Base-by-base conservation (phyloP, 2,113 vertebrate species). In the Callipepla squamata region DNA sequence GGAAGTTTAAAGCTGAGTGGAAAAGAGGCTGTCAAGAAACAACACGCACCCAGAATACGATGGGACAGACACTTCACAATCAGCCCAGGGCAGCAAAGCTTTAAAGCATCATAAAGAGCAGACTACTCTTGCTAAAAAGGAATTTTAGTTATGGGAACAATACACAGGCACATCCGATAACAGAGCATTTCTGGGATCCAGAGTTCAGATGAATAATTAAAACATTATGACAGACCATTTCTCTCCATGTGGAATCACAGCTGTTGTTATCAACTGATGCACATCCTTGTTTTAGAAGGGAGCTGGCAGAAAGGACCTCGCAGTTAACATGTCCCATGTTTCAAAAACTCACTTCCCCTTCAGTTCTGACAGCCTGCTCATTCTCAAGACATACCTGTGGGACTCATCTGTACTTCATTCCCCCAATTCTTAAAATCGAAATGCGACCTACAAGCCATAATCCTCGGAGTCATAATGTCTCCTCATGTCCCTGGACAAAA, bases 31-130 rank as follows among this genome's bases (percentile, higher is more conserved):
- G 36, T 38, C 6, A 6, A 38, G 68, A 83, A 88, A 66, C 11
- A 48, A 16, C 16, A 25, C 19, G 2, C 11, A 38, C 34, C 65
- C 0, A 0, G 66, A 6, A 53, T 5, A 22, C 2, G 69, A n/a
- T 6, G 40, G 23, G 47, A 50, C 32, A 53, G 40, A 36, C 61
- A 47, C 21, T 53, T 50, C 5, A 44, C 50, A 61, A 9, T 28
- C 42, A 50, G n/a, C 6, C 22, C 67, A 78, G 23, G 61, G 47
- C 38, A 73, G 74, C 53, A 74, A 55, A 20, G 51, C 61, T 76
- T 81, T 72, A 80, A 48, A 91, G 80, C 87, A 65, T 61, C 40
- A 13, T 2, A 36, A 76, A 66, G 65, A 47, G 66, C 7, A 34
- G 38, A 22, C 16, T 32, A 11, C 55, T 79, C 20, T 50, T 26